Percentiles rank a stretch among this genome's conserved stretches.
Evolutionary conservation across 2,797 vertebrate genomes (phyloP).

Genomic region (Gymnothorax javanicus): DNA sequence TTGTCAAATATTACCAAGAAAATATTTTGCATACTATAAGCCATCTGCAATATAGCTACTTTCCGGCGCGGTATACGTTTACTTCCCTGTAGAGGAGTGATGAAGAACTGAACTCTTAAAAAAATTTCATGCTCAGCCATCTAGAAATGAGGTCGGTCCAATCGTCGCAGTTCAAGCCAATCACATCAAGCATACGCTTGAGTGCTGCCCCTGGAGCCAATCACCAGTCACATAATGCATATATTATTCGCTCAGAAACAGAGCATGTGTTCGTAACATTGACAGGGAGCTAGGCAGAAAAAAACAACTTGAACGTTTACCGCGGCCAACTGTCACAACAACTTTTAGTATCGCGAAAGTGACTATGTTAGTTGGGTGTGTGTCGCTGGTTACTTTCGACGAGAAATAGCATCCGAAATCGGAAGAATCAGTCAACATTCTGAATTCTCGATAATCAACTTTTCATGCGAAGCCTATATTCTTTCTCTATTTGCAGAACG

Average conservation of each 20-base stretch:
- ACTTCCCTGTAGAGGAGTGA: neutral
- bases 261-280: slow-evolving; percentile 60
- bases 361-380: slow-evolving; percentile 33
- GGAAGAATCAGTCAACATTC: neutral
- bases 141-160: slow-evolving; percentile 48
- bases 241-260: slow-evolving; percentile 66
- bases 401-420: neutral
- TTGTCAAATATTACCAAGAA: neutral
- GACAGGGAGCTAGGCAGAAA: slow-evolving; percentile 41
- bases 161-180: slow-evolving; percentile 61
- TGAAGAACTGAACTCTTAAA: slow-evolving; percentile 1
- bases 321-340: neutral
- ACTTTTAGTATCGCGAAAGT: slow-evolving; percentile 39
- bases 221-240: slow-evolving; percentile 66
- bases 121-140: slow-evolving; percentile 8
- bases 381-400: slow-evolving; percentile 8
- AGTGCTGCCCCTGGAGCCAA: slow-evolving; percentile 68
- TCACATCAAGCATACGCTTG: slow-evolving; percentile 55
- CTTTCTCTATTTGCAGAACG: neutral
- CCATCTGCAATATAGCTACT: neutral
- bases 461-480: neutral
- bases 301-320: slow-evolving; percentile 6
- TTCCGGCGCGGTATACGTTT: slow-evolving; percentile 23
- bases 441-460: neutral
- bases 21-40: neutral